These are phyloP conservation scores for Steatornis caripensis DNA, from an alignment of 2,113 vertebrate genomes.

Conservation along the genomic window DNA sequence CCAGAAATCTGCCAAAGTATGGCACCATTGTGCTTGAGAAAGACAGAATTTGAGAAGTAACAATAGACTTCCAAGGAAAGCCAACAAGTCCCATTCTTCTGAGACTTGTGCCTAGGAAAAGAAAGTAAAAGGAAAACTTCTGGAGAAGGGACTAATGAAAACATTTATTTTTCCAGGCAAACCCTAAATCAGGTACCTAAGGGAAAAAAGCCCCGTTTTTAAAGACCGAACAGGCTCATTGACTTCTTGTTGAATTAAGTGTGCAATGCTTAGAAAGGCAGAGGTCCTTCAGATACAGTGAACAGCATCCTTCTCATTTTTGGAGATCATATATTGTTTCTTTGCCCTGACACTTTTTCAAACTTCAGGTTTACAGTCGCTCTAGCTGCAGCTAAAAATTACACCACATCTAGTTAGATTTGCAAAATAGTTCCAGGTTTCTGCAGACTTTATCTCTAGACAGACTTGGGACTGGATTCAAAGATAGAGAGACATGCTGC, in stretches of 20 bases:
- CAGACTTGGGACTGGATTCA: background rate
- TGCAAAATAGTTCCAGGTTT: background rate
- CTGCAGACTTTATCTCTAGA: background rate
- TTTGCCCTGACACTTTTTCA: background rate
- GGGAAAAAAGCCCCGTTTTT: background rate
- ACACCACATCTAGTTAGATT: background rate
- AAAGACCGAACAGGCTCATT: background rate
- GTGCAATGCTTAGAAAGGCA: background rate
- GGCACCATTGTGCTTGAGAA: background rate
- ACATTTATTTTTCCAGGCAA: background rate
- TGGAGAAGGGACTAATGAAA: background rate
- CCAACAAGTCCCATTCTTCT: background rate
- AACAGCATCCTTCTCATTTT: background rate
- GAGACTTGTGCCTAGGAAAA: background rate
- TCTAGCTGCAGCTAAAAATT: background rate
- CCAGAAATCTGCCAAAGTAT: background rate
- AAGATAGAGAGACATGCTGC: background rate
- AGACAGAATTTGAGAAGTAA: background rate
- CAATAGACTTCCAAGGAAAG: background rate
- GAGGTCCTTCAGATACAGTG: background rate
- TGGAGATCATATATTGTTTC: background rate
- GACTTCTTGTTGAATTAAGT: background rate
- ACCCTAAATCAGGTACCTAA: background rate
- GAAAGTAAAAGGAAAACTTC: background rate
- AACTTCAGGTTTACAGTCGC: background rate